Percentiles rank a stretch among this genome's conserved stretches.
Evolutionary conservation across 2,113 vertebrate species (phyloP).

Genomic region (Sinocyclocheilus rhinocerous): DNA sequence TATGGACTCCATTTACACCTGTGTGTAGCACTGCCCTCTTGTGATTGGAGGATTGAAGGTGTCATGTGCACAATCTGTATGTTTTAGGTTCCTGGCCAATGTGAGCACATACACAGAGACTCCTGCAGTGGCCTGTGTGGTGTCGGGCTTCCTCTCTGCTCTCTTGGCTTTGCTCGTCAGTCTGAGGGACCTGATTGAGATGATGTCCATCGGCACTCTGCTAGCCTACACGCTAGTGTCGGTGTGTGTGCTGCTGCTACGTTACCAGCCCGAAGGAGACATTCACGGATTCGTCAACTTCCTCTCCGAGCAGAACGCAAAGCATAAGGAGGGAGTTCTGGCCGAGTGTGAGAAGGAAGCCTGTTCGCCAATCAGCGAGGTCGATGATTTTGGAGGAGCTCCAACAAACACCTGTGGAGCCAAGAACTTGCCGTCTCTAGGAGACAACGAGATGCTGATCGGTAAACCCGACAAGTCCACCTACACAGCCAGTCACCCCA

Average conservation of each 20-base stretch:
- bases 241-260: conserved; percentile 90
- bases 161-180: conserved; percentile 91
- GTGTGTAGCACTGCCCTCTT: background rate
- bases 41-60: background rate
- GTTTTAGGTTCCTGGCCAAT: conserved; percentile 86
- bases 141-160: conserved; percentile 91
- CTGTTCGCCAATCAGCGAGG: conserved; percentile 81
- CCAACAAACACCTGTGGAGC: conserved; percentile 94
- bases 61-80: conserved; percentile 2
- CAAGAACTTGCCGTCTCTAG: conserved; percentile 92
- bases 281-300: conserved; percentile 84
- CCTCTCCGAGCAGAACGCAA: conserved; percentile 77
- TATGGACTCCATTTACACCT: too few relatives aligned
- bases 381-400: conserved; percentile 81
- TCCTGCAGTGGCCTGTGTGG: conserved; percentile 90
- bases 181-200: conserved; percentile 94
- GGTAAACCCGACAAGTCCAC: conserved; percentile 80
- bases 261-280: conserved; percentile 92
- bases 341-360: conserved; percentile 82
- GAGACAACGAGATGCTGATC: conserved; percentile 87
- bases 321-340: conserved; percentile 77
- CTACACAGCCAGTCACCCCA: conserved; percentile 88
- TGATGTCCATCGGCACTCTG: conserved; percentile 98
- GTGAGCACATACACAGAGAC: conserved; percentile 95
- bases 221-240: conserved; percentile 95